Evolutionary conservation across 2,888 invertebrate species (phyloP), one percentile per base, ranked within the genome.

Genomic region (Calameuta pallipes): DNA sequence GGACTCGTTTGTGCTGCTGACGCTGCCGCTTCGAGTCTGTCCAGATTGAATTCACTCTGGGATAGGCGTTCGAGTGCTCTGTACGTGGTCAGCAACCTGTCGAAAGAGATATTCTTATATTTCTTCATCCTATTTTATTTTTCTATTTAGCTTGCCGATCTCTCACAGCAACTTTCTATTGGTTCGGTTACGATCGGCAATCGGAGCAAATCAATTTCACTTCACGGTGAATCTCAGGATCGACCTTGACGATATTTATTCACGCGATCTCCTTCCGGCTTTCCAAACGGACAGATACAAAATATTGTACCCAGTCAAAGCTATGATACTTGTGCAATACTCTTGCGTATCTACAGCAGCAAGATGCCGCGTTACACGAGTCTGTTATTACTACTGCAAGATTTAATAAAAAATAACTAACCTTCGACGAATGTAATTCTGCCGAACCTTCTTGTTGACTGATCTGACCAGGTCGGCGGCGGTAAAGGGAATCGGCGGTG

Each of bases 31-130:
- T 96, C 96, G 73, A 96, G 91, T 81, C 94, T 93, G 89, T 96
- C 96, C 85, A 97, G 90, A 89, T 97, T 96, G 90, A 97, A 96
- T 88, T 97, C 96, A n/a, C 96, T 96, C 90, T 96, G 96, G 0
- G 96, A 96, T 86, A 97, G 93, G 73, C 97, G 92, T 89, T 97
- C 96, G 78, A 97, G 90, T 0, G 97, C 97, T 81, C 95, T 94
- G 92, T 97, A 97, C 0, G 97, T 97, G 1, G 96, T 96, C 85
- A 97, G 91, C 81, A 97, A 92, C 71, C 97, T 91, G 81, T 69
- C 1, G n/a, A 71, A 76, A 70, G 78, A n/a, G 41, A 73, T 71
- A 71, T 71, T 33, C 71, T 71, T 33, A 34, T 15, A 71, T 71
- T 33, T 34, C 71, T 31, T 34, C 1, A 15, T 23, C 6, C 56